These are phyloP conservation scores for Acipenser oxyrinchus DNA, from an alignment of 2,797 vertebrate genomes.

Conservation along the genomic window DNA sequence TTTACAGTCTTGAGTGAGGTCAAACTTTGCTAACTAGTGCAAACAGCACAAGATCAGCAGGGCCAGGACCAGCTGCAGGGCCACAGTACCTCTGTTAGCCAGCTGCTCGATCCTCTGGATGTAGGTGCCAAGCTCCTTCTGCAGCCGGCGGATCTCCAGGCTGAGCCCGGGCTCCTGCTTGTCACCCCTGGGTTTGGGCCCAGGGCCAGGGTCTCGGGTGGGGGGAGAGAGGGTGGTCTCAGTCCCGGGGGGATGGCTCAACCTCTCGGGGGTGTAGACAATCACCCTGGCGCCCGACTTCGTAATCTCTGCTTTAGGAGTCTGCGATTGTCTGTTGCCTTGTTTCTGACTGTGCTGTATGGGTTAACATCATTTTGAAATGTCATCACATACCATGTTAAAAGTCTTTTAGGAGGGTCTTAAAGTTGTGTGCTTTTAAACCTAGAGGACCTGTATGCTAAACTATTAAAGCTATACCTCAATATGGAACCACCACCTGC, in stretches of 20 bases:
- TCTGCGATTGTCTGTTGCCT: slow-evolving; percentile 26
- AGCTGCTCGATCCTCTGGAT: slow-evolving; percentile 77
- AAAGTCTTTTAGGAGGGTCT: no score
- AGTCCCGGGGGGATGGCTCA: slow-evolving; percentile 17
- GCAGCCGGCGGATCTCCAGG: slow-evolving; percentile 69
- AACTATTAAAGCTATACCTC: no score
- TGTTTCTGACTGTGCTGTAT: background rate
- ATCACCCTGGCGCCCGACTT: slow-evolving; percentile 38
- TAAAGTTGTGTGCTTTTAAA: no score
- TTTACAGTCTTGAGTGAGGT: background rate
- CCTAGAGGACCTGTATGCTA: no score
- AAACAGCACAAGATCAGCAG: background rate
- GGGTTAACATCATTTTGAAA: fast-evolving
- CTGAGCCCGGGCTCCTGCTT: slow-evolving; percentile 45
- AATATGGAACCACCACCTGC: no score
- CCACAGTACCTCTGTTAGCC: slow-evolving; percentile 61
- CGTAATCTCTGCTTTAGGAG: slow-evolving; percentile 35
- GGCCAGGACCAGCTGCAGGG: no score
- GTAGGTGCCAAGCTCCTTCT: slow-evolving; percentile 69
- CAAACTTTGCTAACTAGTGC: no score
- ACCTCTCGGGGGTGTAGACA: slow-evolving; percentile 39
- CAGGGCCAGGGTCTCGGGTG: slow-evolving; percentile 44
- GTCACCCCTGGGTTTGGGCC: slow-evolving; percentile 17
- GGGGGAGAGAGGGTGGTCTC: slow-evolving; percentile 48
- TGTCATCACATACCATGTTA: no score